Base-by-base conservation (phyloP, 1,140 invertebrate genomes). In the Hycleus phaleratus region DNA sequence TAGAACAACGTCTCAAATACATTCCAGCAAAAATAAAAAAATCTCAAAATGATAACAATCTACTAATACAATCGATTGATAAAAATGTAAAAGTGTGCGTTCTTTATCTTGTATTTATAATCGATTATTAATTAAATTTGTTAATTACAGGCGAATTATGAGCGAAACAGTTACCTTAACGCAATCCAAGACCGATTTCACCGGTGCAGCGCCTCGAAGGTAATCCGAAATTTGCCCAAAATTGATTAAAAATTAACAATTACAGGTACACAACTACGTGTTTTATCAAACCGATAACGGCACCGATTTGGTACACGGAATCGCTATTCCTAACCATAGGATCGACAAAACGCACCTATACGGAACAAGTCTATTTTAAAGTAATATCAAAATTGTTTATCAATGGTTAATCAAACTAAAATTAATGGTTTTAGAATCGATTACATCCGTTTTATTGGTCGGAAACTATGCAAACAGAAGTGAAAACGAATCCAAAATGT, bases 251-350 rank as follows among this genome's bases (percentile, higher is more conserved):
- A 32, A 32, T 32, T 7, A 7, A 32, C 7, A 32, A 32, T 11
- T 46, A 32, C 3, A 32, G 32, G 32, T 63, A 66, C 39, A 56
- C 52, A 9, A 57, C 64, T 1, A 63, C 49, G 10, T 66, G 64
- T 45, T 63, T 59, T 45, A 56, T 66, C 39, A 61, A 63, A 24
- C 61, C 51, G 9, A 58, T 42, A 40, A 57, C 49, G 12, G 45
- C 60, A 9, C 64, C 64, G 3, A 12, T 45, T n/a, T 63, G 64
- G 64, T 66, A 63, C 18, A 61, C 61, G 6, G 64, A 66, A 38
- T 63, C 59, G n/a, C 12, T 66, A 38, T 44, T 63, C 11, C 46
- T 66, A 39, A 44, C 47, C 38, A 59, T 66, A 46, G 59, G 54
- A 6, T 61, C 64, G 6, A 66, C 55, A 3, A 63, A 58, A 46